These are phyloP conservation scores for Helostoma temminkii DNA, from an alignment of 2,797 vertebrate genomes.

Conservation along the genomic window DNA sequence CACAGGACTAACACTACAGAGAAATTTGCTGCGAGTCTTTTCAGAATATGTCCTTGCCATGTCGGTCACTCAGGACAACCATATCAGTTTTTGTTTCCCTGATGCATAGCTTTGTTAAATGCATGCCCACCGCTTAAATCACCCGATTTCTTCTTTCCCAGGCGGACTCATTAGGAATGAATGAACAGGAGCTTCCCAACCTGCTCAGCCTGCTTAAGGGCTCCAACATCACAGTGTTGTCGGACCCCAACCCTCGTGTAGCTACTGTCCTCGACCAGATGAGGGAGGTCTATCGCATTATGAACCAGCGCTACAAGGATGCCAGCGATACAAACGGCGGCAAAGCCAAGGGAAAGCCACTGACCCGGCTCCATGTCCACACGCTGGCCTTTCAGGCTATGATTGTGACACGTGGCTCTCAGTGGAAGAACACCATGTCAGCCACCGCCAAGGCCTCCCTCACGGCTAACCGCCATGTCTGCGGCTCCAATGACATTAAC, in stretches of 20 bases:
- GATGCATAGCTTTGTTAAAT: no score
- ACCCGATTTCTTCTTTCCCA: conserved; percentile 55
- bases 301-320: conserved; percentile 80
- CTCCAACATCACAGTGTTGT: conserved; percentile 86
- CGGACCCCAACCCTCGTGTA: conserved; percentile 89
- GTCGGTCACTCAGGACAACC: neutral
- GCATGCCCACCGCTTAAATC: neutral
- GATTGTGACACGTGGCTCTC: conserved; percentile 83
- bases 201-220: conserved; percentile 87
- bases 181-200: conserved; percentile 91
- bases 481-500: conserved; percentile 88
- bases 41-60: neutral
- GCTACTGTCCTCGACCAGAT: conserved; percentile 90
- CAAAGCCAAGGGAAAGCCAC: conserved; percentile 54
- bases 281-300: conserved; percentile 87
- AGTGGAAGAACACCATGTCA: conserved; percentile 91
- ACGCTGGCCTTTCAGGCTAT: conserved; percentile 90
- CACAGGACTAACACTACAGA: no score
- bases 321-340: neutral
- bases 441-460: conserved; percentile 89
- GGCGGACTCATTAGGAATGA: conserved; percentile 89
- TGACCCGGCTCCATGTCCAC: conserved; percentile 88
- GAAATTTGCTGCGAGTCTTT: no score
- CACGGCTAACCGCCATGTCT: conserved; percentile 89
- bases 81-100: no score